phyloP scores from a whole-genome alignment of 2,113 vertebrate species.

The Ceyx cyanopectus region DNA sequence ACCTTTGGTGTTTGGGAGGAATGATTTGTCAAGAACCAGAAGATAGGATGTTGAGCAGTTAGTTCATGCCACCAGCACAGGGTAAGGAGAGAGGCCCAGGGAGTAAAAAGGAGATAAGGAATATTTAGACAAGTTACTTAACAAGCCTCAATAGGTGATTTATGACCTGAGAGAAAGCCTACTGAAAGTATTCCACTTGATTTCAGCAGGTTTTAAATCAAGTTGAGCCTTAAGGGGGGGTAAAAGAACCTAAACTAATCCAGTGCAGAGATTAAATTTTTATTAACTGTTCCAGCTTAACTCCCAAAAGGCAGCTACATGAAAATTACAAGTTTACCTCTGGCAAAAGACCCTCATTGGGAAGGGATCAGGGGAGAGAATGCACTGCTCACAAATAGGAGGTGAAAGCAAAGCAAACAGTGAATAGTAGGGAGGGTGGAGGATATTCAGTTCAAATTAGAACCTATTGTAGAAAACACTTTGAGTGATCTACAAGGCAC shows the following conservation, averaged over 20 bases:
- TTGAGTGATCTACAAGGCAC: not conserved
- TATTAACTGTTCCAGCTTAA: conserved; percentile 15
- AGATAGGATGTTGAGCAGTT: not conserved
- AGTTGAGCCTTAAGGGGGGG: not conserved
- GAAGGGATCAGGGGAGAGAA: not conserved
- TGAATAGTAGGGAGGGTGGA: not conserved
- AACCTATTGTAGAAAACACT: not conserved
- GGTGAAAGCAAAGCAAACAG: not conserved
- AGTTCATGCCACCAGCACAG: not conserved
- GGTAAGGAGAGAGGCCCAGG: not conserved
- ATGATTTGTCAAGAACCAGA: not conserved
- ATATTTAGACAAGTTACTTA: not conserved
- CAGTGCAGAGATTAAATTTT: conserved; percentile 8
- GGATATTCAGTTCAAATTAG: not conserved
- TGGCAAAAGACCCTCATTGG: not conserved
- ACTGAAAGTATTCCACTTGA: not conserved
- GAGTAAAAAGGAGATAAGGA: not conserved
- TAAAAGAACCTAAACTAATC: not conserved
- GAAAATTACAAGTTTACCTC: conserved; percentile 16
- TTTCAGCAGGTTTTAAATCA: conserved; percentile 59
- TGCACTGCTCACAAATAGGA: not conserved
- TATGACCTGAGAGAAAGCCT: not conserved
- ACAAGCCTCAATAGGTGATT: conserved; percentile 11
- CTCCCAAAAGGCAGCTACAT: not conserved
- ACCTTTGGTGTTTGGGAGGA: not conserved